phyloP scores from a whole-genome alignment of 2,888 invertebrate genomes.

The Anoplius nigerrimus region DNA sequence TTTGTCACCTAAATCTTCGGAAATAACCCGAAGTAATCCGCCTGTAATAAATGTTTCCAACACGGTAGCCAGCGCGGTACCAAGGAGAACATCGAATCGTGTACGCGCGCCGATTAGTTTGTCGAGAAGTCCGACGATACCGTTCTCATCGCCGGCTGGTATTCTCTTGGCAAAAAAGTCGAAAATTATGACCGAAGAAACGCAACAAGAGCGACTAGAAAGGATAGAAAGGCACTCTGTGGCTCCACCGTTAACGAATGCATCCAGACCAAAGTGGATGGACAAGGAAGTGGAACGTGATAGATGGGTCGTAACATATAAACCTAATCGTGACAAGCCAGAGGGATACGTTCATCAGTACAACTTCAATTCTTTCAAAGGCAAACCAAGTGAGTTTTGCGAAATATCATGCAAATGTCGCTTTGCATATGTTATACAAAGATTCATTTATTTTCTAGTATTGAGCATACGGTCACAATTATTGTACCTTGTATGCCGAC shows the following conservation, averaged over 20 bases:
- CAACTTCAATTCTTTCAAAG: slow-evolving; percentile 63
- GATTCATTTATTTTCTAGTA: slow-evolving; percentile 50
- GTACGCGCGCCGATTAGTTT: slow-evolving; percentile 74
- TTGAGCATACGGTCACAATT: slow-evolving; percentile 74
- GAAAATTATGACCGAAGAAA: slow-evolving; percentile 75
- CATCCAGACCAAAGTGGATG: slow-evolving; percentile 68
- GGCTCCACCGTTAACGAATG: slow-evolving; percentile 72
- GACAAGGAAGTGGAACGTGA: slow-evolving; percentile 59
- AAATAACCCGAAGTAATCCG: slow-evolving; percentile 39
- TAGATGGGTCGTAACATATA: slow-evolving; percentile 68
- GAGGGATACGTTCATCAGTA: slow-evolving; percentile 65
- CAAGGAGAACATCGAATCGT: slow-evolving; percentile 70
- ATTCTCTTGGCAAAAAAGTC: slow-evolving; percentile 75
- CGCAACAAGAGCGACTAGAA: slow-evolving; percentile 76
- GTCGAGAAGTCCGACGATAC: slow-evolving; percentile 76
- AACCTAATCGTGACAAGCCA: slow-evolving; percentile 64
- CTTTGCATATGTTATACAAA: neutral
- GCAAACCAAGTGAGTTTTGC: slow-evolving; percentile 65
- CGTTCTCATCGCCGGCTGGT: slow-evolving; percentile 78
- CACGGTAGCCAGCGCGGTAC: slow-evolving; percentile 25
- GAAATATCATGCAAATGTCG: no score
- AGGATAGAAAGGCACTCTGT: slow-evolving; percentile 76
- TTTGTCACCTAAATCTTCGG: slow-evolving; percentile 57
- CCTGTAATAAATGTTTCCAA: slow-evolving; percentile 18
- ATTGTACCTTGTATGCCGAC: slow-evolving; percentile 76